Percentiles rank a stretch among this genome's conserved stretches.
Conservation (phyloP, 2,113 vertebrate species). For the Dendrocopos noguchii region DNA sequence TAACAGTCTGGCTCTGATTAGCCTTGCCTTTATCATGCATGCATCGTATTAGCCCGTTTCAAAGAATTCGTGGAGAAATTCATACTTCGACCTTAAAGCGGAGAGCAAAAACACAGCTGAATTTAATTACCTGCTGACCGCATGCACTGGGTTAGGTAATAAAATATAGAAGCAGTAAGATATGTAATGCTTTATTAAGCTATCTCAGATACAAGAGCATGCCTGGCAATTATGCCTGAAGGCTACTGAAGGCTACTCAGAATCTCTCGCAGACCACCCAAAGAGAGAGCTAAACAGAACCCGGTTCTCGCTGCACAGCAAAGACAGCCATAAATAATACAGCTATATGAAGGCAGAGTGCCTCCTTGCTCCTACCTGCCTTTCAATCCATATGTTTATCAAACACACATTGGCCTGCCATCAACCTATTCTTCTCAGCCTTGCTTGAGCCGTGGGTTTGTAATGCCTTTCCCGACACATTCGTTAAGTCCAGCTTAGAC, state of each 20-base stretch:
- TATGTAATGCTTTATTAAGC: conserved; percentile 98
- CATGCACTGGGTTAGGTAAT: conserved; percentile 90
- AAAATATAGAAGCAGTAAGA: conserved; percentile 94
- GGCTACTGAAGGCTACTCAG: conserved; percentile 90
- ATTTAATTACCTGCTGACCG: conserved; percentile 94
- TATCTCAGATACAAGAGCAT: conserved; percentile 90
- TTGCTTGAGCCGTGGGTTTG: conserved; percentile 22
- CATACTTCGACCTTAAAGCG: conserved; percentile 82
- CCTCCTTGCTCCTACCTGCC: conserved; percentile 61
- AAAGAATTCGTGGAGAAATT: conserved; percentile 85
- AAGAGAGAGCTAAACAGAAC: conserved; percentile 77
- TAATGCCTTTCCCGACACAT: conserved; percentile 39
- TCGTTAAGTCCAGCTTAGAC: conserved; percentile 36
- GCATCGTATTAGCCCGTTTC: conserved; percentile 88
- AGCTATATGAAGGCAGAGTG: conserved; percentile 37
- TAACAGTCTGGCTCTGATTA: conserved; percentile 86
- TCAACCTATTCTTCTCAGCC: conserved; percentile 58
- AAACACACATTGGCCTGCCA: conserved; percentile 67
- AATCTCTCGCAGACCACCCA: conserved; percentile 96
- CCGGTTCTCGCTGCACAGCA: conserved; percentile 58
- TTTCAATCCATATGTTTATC: conserved; percentile 69
- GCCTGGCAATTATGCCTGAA: conserved; percentile 89
- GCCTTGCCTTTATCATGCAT: conserved; percentile 84
- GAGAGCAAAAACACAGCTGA: conserved; percentile 97
- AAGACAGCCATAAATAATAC: conserved; percentile 73